Conservation (phyloP, 2,888 invertebrate genomes). For the Allolobophora icterica region DNA sequence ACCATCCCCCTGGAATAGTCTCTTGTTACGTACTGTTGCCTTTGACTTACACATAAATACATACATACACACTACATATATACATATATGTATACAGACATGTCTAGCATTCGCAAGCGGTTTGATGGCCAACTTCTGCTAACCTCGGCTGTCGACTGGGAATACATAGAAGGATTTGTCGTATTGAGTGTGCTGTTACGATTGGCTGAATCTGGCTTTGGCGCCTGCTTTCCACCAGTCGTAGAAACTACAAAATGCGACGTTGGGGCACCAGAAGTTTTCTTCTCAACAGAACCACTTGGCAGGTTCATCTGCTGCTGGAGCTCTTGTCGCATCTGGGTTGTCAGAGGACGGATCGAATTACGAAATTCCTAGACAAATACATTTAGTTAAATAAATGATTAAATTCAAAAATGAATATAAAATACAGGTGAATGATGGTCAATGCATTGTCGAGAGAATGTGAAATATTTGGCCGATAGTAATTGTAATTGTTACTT, state of each 20-base stretch:
- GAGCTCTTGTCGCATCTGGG: not conserved
- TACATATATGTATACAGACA: no score
- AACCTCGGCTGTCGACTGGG: not conserved
- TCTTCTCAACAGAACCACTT: not conserved
- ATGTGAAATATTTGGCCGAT: no score
- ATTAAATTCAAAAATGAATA: no score
- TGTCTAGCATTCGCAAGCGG: no score
- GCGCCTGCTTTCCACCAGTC: not conserved
- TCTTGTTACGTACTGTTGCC: no score
- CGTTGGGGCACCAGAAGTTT: not conserved
- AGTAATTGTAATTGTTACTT: no score
- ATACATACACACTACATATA: no score
- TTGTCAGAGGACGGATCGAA: not conserved
- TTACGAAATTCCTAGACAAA: slow-evolving; percentile 1
- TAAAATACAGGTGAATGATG: no score
- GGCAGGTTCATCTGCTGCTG: slow-evolving; percentile 8
- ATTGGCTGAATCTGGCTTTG: not conserved
- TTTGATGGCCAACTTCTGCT: not conserved
- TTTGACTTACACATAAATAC: no score
- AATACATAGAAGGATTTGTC: not conserved
- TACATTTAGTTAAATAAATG: no score
- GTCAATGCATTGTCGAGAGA: no score
- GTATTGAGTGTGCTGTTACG: not conserved
- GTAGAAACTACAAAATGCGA: not conserved
- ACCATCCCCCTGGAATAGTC: no score